phyloP scores from a whole-genome alignment of 2,888 invertebrate genomes.

The Stenodera caucasica region DNA sequence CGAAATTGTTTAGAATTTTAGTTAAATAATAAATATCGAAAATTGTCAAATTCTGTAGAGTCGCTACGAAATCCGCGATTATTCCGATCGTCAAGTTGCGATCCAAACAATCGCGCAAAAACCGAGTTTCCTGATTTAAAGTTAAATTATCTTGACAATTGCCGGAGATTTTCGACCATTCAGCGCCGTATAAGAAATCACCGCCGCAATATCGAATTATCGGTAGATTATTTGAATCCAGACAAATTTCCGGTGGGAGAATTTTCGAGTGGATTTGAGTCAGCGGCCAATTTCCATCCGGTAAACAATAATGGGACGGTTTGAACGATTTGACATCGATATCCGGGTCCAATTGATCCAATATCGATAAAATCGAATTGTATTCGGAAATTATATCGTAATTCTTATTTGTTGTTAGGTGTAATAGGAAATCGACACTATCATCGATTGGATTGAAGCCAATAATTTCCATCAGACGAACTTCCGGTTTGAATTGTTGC shows the following conservation, averaged over 20 bases:
- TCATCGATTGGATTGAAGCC: conserved; percentile 45
- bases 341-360: background rate
- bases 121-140: conserved; percentile 28
- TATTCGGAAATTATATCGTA: background rate
- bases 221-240: conserved; percentile 62
- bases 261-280: conserved; percentile 59
- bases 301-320: conserved; percentile 42
- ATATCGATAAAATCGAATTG: background rate
- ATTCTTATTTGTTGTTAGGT: conserved; percentile 42
- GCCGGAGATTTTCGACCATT: conserved; percentile 58
- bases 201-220: conserved; percentile 63
- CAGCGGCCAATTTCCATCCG: conserved; percentile 56
- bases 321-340: background rate
- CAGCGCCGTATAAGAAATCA: conserved; percentile 61
- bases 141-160: conserved; percentile 32
- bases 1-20: conserved; percentile 35
- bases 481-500: conserved; percentile 18
- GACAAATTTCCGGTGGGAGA: conserved; percentile 61
- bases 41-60: conserved; percentile 38
- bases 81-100: conserved; percentile 28
- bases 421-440: conserved; percentile 53
- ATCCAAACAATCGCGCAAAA: conserved; percentile 32
- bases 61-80: conserved; percentile 35
- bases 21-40: conserved; percentile 47
- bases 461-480: conserved; percentile 60